These are phyloP conservation scores for Molanna angustata DNA, from an alignment of 2,888 invertebrate species.

Conservation along the genomic window DNA sequence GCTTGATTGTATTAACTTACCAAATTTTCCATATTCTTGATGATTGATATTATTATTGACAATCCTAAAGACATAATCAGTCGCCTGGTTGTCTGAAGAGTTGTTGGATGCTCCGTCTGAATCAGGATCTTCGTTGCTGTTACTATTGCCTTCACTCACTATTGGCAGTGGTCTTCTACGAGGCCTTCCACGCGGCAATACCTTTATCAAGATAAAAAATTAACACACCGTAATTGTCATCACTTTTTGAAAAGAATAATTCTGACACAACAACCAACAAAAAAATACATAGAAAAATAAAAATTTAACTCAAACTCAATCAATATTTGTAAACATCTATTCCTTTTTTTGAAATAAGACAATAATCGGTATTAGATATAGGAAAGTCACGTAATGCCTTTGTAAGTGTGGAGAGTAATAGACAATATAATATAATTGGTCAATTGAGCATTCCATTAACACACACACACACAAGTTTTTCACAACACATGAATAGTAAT, in stretches of 20 bases:
- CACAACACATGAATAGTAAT: too few relatives aligned
- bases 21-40: conserved; percentile 63
- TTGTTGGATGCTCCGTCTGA: conserved; percentile 45
- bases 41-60: conserved; percentile 70
- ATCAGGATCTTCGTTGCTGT: conserved; percentile 48
- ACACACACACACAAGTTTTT: background rate
- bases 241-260: background rate
- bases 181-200: conserved; percentile 57
- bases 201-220: conserved; percentile 36
- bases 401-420: background rate
- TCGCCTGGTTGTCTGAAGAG: conserved; percentile 55
- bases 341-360: too few relatives aligned
- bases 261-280: too few relatives aligned
- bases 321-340: too few relatives aligned
- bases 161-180: conserved; percentile 64
- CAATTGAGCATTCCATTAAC: background rate
- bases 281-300: too few relatives aligned
- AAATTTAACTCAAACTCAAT: too few relatives aligned
- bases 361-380: too few relatives aligned
- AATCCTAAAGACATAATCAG: conserved; percentile 88
- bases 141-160: conserved; percentile 58
- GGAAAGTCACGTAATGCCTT: too few relatives aligned
- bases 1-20: conserved; percentile 20
- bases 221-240: background rate
- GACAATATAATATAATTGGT: background rate